Evolutionary conservation across 2,888 invertebrate species (phyloP), one percentile per base, ranked within the genome.

Genomic region (Rhagonycha lutea): DNA sequence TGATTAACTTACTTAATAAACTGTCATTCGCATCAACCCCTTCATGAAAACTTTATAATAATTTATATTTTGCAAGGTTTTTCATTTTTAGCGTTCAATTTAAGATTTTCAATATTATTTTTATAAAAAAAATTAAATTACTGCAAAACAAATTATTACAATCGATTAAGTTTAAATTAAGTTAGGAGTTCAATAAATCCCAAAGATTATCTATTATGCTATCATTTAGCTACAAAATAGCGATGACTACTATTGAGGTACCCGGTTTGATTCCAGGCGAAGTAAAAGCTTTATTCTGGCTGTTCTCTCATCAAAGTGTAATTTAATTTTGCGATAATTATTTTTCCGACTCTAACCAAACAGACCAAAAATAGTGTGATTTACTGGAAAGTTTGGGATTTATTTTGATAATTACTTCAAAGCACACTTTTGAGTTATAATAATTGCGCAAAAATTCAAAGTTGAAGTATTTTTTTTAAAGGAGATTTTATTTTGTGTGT

Each of bases 1-100:
- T 80, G 80, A 80, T 80, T 80, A 80, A 80, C 79, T 80, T 79
- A 75, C 78, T 80, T 80, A 80, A 80, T 80, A 80, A 80, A 76
- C 80, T 80, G 80, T 79, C 80, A 75, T 78, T 75, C 73, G 69
- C 79, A 79, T 79, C 80, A 79, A 78, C 79, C 78, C 79, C 78
- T 79, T 79, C 77, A 74, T 72, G 68, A 28, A 70, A 71, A 69
- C 69, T 72, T 74, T 73, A 78, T 70, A 69, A 63, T 79, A 80
- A 80, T 78, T 80, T 77, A 80, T 79, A 74, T 74, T 76, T 77
- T 77, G 68, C 69, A 76, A 71, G 73, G 72, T 63, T 73, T 73
- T 26, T 73, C 70, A 61, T 47, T 65, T 72, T 61, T 75, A 62
- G 14, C 62, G 62, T 23, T 23, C 62, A 47, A 47, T 47, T n/a